Percentiles rank a stretch among this genome's conserved stretches.
These are phyloP conservation scores for Zonitis immaculata DNA, from an alignment of 2,888 invertebrate species.

Conservation along the genomic window DNA sequence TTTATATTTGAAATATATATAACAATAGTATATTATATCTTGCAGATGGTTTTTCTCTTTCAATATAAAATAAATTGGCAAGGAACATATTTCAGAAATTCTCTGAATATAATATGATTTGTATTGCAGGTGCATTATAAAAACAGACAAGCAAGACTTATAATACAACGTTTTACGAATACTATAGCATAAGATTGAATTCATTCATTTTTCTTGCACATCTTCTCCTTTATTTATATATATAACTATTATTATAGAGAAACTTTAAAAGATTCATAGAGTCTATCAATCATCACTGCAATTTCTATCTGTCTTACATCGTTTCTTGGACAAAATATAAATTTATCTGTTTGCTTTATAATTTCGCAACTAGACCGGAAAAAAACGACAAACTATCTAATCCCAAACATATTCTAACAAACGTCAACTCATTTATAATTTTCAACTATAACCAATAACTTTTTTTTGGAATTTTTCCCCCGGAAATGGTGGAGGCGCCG, in stretches of 20 bases:
- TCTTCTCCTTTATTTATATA: slow-evolving; percentile 1
- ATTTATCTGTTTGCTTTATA: not conserved
- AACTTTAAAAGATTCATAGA: slow-evolving; percentile 3
- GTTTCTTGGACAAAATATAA: not conserved
- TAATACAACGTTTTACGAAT: not conserved
- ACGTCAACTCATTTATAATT: no score
- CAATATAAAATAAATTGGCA: not conserved
- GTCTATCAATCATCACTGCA: not conserved
- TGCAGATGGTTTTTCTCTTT: not conserved
- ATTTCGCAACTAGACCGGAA: no score
- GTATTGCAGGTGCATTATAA: slow-evolving; percentile 1
- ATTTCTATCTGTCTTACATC: not conserved
- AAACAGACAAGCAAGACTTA: not conserved
- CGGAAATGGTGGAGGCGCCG: not conserved
- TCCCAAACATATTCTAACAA: no score
- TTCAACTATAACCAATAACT: no score
- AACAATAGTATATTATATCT: not conserved
- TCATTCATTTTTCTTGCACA: not conserved
- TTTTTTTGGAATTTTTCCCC: no score
- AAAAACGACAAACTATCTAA: no score
- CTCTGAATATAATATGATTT: not conserved
- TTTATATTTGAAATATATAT: not conserved
- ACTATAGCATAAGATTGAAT: not conserved
- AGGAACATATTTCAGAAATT: not conserved
- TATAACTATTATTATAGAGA: not conserved